These are phyloP conservation scores for Thereva unica DNA, from an alignment of 2,888 invertebrate genomes.

Conservation along the genomic window DNA sequence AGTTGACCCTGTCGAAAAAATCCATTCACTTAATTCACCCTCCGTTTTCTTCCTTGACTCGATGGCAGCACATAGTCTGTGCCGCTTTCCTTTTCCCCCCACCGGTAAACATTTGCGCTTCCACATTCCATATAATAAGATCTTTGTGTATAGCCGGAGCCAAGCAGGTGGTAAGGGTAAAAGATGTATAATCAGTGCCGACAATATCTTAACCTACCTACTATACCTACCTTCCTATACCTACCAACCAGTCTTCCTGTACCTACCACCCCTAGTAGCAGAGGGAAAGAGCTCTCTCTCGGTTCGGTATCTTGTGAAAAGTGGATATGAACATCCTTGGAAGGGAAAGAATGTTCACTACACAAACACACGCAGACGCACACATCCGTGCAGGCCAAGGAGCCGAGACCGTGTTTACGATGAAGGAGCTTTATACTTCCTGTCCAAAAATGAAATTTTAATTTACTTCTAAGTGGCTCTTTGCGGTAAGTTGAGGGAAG, in stretches of 20 bases:
- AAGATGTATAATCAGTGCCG: constrained; percentile 13
- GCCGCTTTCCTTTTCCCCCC: too few relatives aligned
- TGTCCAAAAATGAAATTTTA: constrained; percentile 19
- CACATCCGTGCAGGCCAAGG: too few relatives aligned
- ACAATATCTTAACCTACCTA: background rate
- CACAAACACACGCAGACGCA: too few relatives aligned
- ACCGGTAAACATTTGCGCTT: too few relatives aligned
- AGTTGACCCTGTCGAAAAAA: constrained; percentile 7
- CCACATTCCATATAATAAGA: too few relatives aligned
- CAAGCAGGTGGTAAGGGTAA: constrained; percentile 13
- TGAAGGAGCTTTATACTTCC: too few relatives aligned
- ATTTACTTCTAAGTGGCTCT: constrained; percentile 17
- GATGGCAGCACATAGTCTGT: background rate
- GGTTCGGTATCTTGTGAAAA: background rate
- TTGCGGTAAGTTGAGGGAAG: constrained; percentile 3
- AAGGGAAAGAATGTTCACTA: too few relatives aligned
- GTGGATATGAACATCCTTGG: background rate
- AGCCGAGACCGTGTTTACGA: too few relatives aligned
- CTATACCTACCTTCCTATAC: background rate
- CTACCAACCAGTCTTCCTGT: constrained; percentile 6
- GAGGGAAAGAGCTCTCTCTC: background rate
- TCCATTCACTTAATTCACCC: constrained; percentile 11
- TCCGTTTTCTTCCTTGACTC: constrained; percentile 4
- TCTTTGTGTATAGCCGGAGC: too few relatives aligned
- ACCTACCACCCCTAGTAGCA: background rate